Conservation (phyloP, 2,888 invertebrate species). For the Marasmarcha lunaedactyla region DNA sequence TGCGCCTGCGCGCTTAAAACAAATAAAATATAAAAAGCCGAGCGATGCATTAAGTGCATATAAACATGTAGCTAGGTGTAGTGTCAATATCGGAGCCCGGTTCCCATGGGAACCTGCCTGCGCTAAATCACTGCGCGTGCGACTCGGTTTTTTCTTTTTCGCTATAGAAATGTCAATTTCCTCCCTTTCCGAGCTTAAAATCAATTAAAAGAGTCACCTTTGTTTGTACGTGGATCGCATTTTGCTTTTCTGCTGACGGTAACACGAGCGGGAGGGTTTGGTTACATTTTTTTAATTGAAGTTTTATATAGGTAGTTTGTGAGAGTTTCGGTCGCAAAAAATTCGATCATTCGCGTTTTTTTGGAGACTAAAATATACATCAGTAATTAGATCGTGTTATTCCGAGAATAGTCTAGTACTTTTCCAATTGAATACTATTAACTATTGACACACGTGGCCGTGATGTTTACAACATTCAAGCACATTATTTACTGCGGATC, state of each 20-base stretch:
- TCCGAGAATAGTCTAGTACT: too few relatives aligned
- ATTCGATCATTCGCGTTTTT: too few relatives aligned
- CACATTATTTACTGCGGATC: too few relatives aligned
- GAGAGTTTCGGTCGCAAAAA: too few relatives aligned
- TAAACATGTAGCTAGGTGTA: conserved; percentile 65
- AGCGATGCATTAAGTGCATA: conserved; percentile 68
- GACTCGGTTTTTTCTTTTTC: conserved; percentile 44
- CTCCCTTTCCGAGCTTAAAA: conserved; percentile 26
- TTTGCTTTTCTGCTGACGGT: neutral
- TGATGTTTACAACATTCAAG: too few relatives aligned
- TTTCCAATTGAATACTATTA: too few relatives aligned
- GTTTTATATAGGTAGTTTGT: too few relatives aligned
- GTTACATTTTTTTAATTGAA: too few relatives aligned
- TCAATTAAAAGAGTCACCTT: conserved; percentile 34
- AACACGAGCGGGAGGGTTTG: too few relatives aligned
- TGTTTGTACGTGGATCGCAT: neutral
- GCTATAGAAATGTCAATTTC: conserved; percentile 61
- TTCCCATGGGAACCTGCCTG: conserved; percentile 63
- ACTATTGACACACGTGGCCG: too few relatives aligned
- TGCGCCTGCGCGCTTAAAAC: conserved; percentile 50
- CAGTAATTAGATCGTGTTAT: too few relatives aligned
- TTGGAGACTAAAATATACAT: too few relatives aligned
- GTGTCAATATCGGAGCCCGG: conserved; percentile 66
- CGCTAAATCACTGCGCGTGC: conserved; percentile 56
- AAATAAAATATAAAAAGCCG: conserved; percentile 65